phyloP scores from a whole-genome alignment of 2,888 invertebrate genomes.

The Mythimna impura region DNA sequence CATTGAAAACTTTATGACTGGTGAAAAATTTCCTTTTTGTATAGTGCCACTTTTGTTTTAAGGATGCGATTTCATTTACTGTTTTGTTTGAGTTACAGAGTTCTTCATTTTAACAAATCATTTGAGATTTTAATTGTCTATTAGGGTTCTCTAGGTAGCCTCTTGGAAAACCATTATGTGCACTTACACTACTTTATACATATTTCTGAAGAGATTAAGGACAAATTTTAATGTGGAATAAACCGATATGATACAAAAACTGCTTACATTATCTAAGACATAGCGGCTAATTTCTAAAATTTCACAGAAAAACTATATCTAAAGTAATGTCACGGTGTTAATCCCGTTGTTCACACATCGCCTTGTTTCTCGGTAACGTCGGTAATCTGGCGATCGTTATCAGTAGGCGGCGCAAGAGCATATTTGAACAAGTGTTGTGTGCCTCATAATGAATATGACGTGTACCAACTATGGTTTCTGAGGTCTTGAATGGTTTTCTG shows the following conservation, averaged over 20 bases:
- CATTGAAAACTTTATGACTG: too few relatives aligned
- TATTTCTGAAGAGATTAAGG: background rate
- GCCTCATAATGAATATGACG: slow-evolving; percentile 31
- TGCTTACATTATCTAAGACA: background rate
- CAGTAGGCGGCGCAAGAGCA: slow-evolving; percentile 53
- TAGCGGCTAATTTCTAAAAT: slow-evolving; percentile 13
- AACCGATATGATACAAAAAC: background rate
- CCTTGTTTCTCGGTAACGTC: slow-evolving; percentile 54
- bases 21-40: too few relatives aligned
- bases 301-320: slow-evolving; percentile 14
- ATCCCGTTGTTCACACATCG: slow-evolving; percentile 50
- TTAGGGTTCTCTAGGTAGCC: background rate
- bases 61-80: background rate
- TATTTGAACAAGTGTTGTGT: slow-evolving; percentile 64
- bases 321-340: slow-evolving; percentile 26
- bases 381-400: slow-evolving; percentile 61
- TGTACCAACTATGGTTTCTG: slow-evolving; percentile 10
- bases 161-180: too few relatives aligned
- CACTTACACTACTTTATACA: too few relatives aligned
- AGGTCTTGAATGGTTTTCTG: background rate
- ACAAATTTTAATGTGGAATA: too few relatives aligned
- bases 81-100: background rate
- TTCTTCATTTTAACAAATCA: background rate
- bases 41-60: too few relatives aligned
- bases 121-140: background rate